A percentile compares a stretch with the other conserved stretches of the same genome.
Conservation (phyloP, 2,797 vertebrate species). For the Strix occidentalis region DNA sequence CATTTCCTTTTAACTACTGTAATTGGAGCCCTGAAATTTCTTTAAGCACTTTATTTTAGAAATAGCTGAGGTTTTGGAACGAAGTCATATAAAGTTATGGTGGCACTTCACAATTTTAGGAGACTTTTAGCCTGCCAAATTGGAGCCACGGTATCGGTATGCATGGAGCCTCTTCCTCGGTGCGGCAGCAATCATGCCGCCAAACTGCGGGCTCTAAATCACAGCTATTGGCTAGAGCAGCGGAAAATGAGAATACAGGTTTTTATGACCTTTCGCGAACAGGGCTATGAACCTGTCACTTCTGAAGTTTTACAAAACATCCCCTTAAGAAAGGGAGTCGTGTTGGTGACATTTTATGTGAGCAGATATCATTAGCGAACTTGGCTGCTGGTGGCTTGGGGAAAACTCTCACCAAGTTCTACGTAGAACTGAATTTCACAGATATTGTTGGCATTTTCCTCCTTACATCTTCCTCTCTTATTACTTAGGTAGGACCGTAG, state of each 20-base stretch:
- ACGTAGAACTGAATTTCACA: background rate
- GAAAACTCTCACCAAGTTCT: background rate
- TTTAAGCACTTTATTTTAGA: slow-evolving; percentile 53
- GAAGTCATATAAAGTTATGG: slow-evolving; percentile 68
- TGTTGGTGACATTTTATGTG: background rate
- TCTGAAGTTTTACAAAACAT: slow-evolving; percentile 42
- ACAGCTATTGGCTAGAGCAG: slow-evolving; percentile 31
- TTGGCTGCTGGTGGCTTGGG: background rate
- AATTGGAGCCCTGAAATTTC: slow-evolving; percentile 46
- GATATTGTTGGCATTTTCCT: background rate
- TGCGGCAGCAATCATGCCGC: background rate
- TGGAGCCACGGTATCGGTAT: background rate
- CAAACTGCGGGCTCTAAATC: slow-evolving; percentile 58
- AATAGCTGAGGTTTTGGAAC: slow-evolving; percentile 33
- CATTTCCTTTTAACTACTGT: slow-evolving; percentile 57
- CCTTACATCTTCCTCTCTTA: background rate
- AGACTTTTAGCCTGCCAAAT: slow-evolving; percentile 59
- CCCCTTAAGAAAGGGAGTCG: background rate
- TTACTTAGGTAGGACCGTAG: background rate
- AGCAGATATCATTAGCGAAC: background rate
- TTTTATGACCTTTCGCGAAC: slow-evolving; percentile 34
- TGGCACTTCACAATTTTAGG: slow-evolving; percentile 51
- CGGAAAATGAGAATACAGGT: slow-evolving; percentile 44
- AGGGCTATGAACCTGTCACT: slow-evolving; percentile 31
- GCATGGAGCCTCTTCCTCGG: background rate